A percentile compares a stretch with the other conserved stretches of the same genome.
These are phyloP conservation scores for Cephus nigrinus DNA, from an alignment of 2,888 invertebrate genomes.

Conservation along the genomic window DNA sequence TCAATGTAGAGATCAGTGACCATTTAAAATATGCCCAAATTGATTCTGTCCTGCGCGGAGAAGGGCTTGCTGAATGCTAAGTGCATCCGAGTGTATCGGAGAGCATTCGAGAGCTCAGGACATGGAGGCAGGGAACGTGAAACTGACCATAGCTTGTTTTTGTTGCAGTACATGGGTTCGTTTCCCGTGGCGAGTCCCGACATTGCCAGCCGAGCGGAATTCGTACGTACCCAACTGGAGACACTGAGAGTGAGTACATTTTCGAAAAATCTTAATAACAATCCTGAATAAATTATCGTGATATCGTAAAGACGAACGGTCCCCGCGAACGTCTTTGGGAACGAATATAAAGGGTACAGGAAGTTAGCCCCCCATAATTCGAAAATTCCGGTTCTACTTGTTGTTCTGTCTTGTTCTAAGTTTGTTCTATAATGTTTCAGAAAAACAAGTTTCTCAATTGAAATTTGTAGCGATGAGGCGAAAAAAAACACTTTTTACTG, in stretches of 20 bases:
- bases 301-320: background rate
- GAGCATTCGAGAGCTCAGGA: background rate
- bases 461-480: too few relatives aligned
- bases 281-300: background rate
- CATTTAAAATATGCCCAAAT: constrained; percentile 14
- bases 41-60: constrained; percentile 4
- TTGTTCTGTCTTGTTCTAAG: too few relatives aligned
- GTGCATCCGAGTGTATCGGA: background rate
- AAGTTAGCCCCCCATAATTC: too few relatives aligned
- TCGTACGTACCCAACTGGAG: constrained; percentile 73
- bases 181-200: constrained; percentile 80
- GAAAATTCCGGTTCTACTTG: too few relatives aligned
- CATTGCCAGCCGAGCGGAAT: constrained; percentile 73
- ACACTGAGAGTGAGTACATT: constrained; percentile 71
- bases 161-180: constrained; percentile 80
- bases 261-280: constrained; percentile 5
- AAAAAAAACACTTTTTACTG: too few relatives aligned
- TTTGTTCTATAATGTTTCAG: too few relatives aligned
- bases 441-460: too few relatives aligned
- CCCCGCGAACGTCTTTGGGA: background rate
- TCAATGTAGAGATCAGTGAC: constrained; percentile 4
- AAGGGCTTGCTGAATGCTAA: background rate
- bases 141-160: constrained; percentile 37
- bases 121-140: background rate
- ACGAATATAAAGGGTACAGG: background rate